Conservation (phyloP, 2,888 invertebrate species). For the Punctoribates punctum region DNA sequence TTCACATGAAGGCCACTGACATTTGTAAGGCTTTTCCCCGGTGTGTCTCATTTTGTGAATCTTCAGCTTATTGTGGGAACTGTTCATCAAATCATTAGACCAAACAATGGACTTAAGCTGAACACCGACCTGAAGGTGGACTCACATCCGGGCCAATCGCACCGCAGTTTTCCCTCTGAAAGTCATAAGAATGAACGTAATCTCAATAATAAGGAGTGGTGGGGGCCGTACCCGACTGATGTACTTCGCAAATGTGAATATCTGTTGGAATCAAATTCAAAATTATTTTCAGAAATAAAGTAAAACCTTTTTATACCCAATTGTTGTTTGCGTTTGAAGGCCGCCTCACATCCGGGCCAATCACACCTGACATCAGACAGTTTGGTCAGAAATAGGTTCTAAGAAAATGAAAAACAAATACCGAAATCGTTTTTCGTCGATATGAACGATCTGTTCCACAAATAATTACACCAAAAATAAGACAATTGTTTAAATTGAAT, state of each 20-base stretch:
- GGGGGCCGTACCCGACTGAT: neutral
- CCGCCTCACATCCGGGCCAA: conserved; percentile 12
- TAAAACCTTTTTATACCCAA: neutral
- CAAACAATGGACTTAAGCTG: neutral
- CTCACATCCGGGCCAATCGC: neutral
- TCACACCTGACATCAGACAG: neutral
- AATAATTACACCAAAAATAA: neutral
- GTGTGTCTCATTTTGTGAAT: conserved; percentile 24
- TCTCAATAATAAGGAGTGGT: neutral
- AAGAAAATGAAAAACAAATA: neutral
- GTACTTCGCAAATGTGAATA: conserved; percentile 16
- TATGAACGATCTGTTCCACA: conserved; percentile 1
- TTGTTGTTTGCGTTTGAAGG: conserved; percentile 31
- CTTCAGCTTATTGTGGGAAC: conserved; percentile 15
- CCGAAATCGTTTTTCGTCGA: neutral
- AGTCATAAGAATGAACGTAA: neutral
- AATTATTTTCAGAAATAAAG: neutral
- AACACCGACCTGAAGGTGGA: neutral
- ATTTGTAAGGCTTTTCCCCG: conserved; percentile 19
- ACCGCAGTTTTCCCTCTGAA: neutral
- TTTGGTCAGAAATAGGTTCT: neutral
- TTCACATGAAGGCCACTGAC: neutral
- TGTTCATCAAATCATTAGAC: neutral
- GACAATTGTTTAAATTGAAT: neutral
- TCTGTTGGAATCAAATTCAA: neutral